Evolutionary conservation across 2,888 invertebrate genomes (phyloP).

Genomic region (Polyommatus iphigenia): DNA sequence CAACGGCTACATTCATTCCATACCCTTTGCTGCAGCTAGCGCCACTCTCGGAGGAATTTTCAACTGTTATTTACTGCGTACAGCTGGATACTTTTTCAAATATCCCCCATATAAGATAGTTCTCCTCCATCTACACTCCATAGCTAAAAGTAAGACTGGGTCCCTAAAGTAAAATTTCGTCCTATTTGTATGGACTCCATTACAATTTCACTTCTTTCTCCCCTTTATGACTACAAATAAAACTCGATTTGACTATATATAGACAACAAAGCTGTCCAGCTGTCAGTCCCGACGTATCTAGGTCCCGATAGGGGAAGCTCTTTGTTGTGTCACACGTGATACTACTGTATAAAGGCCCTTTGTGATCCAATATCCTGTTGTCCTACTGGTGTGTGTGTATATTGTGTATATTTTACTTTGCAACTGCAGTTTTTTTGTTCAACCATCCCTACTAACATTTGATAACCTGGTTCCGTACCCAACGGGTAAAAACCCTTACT

Average conservation of each 20-base stretch:
- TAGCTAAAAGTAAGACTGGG: no score
- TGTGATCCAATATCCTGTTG: conserved; percentile 6
- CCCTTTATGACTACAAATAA: not conserved
- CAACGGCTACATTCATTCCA: no score
- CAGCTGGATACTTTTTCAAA: no score
- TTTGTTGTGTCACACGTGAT: not conserved
- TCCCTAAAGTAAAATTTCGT: not conserved
- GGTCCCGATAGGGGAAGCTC: conserved; percentile 3
- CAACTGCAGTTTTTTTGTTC: not conserved
- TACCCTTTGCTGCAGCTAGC: no score
- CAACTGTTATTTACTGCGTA: no score
- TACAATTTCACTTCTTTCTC: not conserved
- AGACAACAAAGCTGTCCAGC: conserved; percentile 3
- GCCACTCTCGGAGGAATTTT: no score
- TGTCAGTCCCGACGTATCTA: not conserved
- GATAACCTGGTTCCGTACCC: no score
- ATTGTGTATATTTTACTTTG: not conserved
- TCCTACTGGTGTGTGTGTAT: conserved; percentile 8
- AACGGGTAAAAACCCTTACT: no score
- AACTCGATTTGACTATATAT: not conserved
- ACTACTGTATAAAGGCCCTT: not conserved
- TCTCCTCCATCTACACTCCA: no score
- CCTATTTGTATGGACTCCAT: not conserved
- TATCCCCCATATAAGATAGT: no score
- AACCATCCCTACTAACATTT: no score